Evolutionary conservation across 2,797 vertebrate genomes (phyloP), one percentile per base, ranked within the genome.

Genomic region (Poecilia velifera): DNA sequence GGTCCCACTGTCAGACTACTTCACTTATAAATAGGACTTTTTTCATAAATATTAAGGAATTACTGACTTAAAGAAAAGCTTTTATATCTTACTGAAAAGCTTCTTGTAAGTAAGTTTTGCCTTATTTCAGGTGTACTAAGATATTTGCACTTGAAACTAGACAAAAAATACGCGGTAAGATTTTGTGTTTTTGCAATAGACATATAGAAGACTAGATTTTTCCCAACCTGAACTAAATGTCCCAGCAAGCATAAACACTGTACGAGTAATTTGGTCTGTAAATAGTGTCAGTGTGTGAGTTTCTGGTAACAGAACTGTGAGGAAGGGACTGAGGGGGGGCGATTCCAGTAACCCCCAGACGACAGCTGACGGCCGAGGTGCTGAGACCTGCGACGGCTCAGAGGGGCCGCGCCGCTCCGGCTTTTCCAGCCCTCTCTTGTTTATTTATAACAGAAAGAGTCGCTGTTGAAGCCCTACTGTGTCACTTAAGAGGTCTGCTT

Each of bases 401-500:
- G 78, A 80, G 75, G 78, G 78, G 86, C 86, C 82, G 83, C 91
- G 84, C 81, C 76, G 73, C 82, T 76, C 80, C 31, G 4, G 82
- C 74, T 55, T 46, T 72, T 74, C 81, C 79, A 51, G 82, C 78
- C 78, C 46, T 1, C 10, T 77, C 80, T 83, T 80, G 89, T 91
- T 93, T 95, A 95, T 96, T 95, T 95, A 95, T 95, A 95, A 91
- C 92, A 82, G 89, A 87, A 85, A 87, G 59, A 86, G 86, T 71
- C 84, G 76, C 79, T 88, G 83, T 82, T 82, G 93, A 84, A 80
- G 71, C 39, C 25, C 59, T 86, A 83, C 87, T 86, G 87, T 89
- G 90, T 90, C 89, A 92, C 88, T 88, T 83, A 90, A 90, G 90
- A 93, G 46, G 84, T 82, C 84, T 77, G 87, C 84, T 90, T 85